Evolutionary conservation across 2,888 invertebrate genomes (phyloP), one percentile per base, ranked within the genome.

Genomic region (Apodemia mormo): DNA sequence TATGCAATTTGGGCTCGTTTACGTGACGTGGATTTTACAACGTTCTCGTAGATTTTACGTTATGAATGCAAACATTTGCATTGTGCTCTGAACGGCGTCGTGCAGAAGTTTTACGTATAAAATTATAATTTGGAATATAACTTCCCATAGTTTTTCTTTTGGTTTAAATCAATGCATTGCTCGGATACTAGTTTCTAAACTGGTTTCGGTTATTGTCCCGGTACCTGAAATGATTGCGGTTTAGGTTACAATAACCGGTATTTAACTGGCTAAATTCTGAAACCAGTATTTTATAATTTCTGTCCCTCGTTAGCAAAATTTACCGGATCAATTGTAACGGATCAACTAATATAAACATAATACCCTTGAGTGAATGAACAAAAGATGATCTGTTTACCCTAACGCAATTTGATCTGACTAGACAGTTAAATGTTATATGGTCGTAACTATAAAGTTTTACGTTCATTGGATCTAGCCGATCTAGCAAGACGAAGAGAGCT

Each of bases 51-150:
- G 30, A 58, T 58, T 58, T 58, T 58, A 22, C 58, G 58, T 58
- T 58, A 58, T 58, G 58, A 58, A 58, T 58, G 58, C 58, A 58
- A 58, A 58, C 58, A 58, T 58, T 58, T 58, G 58, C 58, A 58
- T 58, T 58, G 58, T 58, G 29, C 58, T 58, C 58, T 8, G 29
- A 58, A 30, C 54, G 22, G 54, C 22, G 54, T 54, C 54, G 22
- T 22, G 29, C 29, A 10, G 22, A 29, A 29, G 29, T 58, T 29
- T 58, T 58, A 10, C 58, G 30, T 58, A 29, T 22, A 58, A 58
- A 14, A 58, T 58, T 58, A 10, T 30, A 22, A 29, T 10, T 10
- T 22, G 30, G n/a, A 3, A 8, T 56, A 37, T 37, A 37, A 29
- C 3, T 56, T 56, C 30, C 29, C 29, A 9, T 4, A 22, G 9